Conservation (phyloP, 2,888 invertebrate species). For the Cetonia aurata region DNA sequence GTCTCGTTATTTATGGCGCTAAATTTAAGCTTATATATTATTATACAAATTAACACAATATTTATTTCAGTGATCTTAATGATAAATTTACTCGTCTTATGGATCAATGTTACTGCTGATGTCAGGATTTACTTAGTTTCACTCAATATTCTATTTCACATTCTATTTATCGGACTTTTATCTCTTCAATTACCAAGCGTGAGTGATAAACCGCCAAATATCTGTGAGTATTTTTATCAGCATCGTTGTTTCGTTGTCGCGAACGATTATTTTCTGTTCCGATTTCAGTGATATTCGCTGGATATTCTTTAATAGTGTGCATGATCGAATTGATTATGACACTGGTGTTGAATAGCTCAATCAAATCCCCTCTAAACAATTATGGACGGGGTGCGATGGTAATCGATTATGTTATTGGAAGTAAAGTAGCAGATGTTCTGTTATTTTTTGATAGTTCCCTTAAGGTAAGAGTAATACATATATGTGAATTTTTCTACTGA, state of each 20-base stretch:
- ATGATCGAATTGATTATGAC: constrained; percentile 59
- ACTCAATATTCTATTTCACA: constrained; percentile 72
- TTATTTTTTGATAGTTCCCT: constrained; percentile 50
- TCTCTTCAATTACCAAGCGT: constrained; percentile 73
- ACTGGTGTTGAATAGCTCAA: constrained; percentile 57
- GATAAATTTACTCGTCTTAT: too few relatives aligned
- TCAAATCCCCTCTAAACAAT: constrained; percentile 52
- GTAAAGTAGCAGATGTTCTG: constrained; percentile 49
- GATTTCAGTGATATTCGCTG: constrained; percentile 57
- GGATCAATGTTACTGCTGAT: too few relatives aligned
- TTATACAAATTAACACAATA: too few relatives aligned
- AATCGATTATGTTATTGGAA: constrained; percentile 46
- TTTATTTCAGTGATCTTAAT: too few relatives aligned
- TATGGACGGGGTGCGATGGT: constrained; percentile 57
- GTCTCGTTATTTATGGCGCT: too few relatives aligned
- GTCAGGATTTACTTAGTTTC: too few relatives aligned
- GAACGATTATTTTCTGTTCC: not conserved
- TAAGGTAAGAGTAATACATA: constrained; percentile 48
- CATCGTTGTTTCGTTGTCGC: not conserved
- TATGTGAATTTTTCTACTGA: too few relatives aligned
- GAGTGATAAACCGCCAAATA: constrained; percentile 72
- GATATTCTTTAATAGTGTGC: constrained; percentile 55
- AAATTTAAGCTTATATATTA: too few relatives aligned
- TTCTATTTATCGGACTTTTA: constrained; percentile 72
- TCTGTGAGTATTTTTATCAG: constrained; percentile 67